A percentile compares a stretch with the other conserved stretches of the same genome.
phyloP scores from a whole-genome alignment of 2,113 vertebrate genomes.

The Sisor rabdophorus region DNA sequence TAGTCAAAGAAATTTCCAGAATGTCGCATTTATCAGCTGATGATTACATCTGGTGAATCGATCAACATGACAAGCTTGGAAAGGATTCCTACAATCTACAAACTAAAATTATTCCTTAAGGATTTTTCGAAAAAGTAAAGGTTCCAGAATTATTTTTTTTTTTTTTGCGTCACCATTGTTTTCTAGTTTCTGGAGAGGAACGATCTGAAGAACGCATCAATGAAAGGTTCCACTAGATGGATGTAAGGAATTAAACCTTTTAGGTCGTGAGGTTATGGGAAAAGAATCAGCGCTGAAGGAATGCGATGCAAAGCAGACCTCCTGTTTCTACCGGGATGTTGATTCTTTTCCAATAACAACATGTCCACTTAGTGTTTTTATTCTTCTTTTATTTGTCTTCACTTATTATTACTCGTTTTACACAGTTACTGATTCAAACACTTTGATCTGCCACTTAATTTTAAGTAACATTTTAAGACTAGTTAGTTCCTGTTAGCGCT shows the following conservation, averaged over 20 bases:
- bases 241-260: background rate
- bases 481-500: background rate
- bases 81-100: background rate
- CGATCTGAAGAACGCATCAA: background rate
- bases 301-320: background rate
- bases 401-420: background rate
- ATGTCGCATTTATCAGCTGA: slow-evolving; percentile 2
- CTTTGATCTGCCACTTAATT: background rate
- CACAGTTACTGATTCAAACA: background rate
- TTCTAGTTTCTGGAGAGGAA: background rate
- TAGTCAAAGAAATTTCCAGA: background rate
- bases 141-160: background rate
- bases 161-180: no score
- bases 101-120: background rate
- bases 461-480: background rate
- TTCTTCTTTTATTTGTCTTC: background rate
- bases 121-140: background rate
- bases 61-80: background rate
- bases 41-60: background rate
- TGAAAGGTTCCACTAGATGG: background rate
- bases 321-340: background rate
- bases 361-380: background rate
- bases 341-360: background rate
- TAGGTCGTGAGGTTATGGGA: background rate
- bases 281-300: background rate